These are phyloP conservation scores for Phasia obesa DNA, from an alignment of 2,888 invertebrate genomes.

Conservation along the genomic window DNA sequence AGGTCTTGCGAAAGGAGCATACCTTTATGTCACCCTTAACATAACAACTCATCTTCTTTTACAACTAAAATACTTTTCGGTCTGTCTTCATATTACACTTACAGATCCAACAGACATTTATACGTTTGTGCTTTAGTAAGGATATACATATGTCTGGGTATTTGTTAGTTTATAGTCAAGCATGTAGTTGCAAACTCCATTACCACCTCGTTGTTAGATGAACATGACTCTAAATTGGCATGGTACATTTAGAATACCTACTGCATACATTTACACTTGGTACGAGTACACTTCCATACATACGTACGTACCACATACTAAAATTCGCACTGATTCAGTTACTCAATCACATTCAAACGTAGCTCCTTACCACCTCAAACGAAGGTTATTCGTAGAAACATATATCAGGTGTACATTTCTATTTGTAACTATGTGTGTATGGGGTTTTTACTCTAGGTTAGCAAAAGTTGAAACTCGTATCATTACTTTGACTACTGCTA, in stretches of 20 bases:
- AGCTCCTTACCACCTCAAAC: neutral
- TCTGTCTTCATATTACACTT: neutral
- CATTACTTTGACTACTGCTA: conserved; percentile 33
- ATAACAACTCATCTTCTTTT: neutral
- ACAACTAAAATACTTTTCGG: neutral
- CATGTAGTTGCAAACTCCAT: conserved; percentile 46
- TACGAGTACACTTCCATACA: neutral
- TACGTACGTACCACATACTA: neutral
- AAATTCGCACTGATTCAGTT: neutral
- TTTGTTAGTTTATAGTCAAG: neutral
- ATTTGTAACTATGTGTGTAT: neutral
- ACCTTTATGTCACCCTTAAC: too few relatives aligned
- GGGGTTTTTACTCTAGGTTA: conserved; percentile 21
- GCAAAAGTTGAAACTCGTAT: conserved; percentile 29
- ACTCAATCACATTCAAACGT: neutral
- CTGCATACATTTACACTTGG: conserved; percentile 1
- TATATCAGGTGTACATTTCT: conserved; percentile 4
- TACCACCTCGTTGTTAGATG: conserved; percentile 47
- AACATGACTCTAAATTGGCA: conserved; percentile 59
- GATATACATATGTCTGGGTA: neutral
- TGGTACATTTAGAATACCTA: conserved; percentile 47
- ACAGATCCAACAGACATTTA: too few relatives aligned
- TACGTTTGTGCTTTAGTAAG: neutral
- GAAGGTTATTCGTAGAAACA: conserved; percentile 23
- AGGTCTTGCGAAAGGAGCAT: too few relatives aligned